phyloP scores from a whole-genome alignment of 2,888 invertebrate species.

The Eledona agricola region DNA sequence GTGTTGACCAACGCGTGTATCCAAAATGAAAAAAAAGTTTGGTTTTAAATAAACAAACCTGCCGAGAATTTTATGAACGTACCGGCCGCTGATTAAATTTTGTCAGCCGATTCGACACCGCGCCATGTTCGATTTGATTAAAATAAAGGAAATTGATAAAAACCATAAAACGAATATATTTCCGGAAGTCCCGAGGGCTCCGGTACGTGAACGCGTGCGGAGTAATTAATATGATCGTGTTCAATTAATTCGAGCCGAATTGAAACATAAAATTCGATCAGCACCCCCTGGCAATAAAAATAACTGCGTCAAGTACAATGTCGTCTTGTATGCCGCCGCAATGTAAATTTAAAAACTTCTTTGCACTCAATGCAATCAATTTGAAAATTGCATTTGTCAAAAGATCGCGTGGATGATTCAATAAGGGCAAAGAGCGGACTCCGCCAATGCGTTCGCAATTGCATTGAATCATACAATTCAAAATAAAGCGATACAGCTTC shows the following conservation, averaged over 20 bases:
- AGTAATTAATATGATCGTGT: constrained; percentile 30
- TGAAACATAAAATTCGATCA: constrained; percentile 13
- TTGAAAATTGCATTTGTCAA: constrained; percentile 31
- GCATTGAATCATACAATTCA: constrained; percentile 51
- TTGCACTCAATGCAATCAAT: constrained; percentile 25
- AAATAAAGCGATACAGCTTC: constrained; percentile 52
- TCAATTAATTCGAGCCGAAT: constrained; percentile 15
- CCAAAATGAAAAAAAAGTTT: background rate
- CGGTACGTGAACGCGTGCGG: constrained; percentile 26
- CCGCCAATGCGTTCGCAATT: constrained; percentile 37
- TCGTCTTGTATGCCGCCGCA: constrained; percentile 5
- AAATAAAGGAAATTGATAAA: constrained; percentile 7
- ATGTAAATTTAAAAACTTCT: constrained; percentile 3
- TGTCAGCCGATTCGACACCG: background rate
- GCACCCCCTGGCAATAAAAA: background rate
- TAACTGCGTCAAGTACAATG: background rate
- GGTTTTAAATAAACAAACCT: constrained; percentile 7
- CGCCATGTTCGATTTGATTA: background rate
- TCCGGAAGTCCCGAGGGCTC: constrained; percentile 9
- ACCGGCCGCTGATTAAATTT: constrained; percentile 9
- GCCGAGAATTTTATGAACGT: constrained; percentile 13
- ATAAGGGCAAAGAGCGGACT: constrained; percentile 33
- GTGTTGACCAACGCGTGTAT: background rate
- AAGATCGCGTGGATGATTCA: constrained; percentile 33
- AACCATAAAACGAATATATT: constrained; percentile 11